Conservation (phyloP, 2,888 invertebrate genomes). For the Phytoseiulus persimilis region DNA sequence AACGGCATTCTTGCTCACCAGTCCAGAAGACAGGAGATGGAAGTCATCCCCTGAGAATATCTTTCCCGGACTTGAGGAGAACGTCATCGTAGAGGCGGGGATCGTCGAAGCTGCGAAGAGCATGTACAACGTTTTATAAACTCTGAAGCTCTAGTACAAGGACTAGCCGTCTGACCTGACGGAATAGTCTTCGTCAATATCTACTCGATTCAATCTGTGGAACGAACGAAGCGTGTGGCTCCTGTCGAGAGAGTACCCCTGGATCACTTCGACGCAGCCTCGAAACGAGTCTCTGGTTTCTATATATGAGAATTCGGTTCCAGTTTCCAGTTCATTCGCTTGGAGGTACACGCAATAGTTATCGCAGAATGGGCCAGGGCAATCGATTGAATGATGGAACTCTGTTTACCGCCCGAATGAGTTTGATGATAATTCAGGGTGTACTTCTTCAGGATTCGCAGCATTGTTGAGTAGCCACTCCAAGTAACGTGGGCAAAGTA, state of each 20-base stretch:
- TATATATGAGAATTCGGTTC: not conserved
- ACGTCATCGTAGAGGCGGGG: slow-evolving; percentile 63
- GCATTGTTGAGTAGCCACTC: slow-evolving; percentile 70
- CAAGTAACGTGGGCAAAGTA: slow-evolving; percentile 73
- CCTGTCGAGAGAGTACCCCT: too few species aligned
- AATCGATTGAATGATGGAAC: slow-evolving; percentile 14
- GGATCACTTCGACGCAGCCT: too few species aligned
- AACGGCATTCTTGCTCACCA: slow-evolving; percentile 47
- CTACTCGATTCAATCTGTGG: too few species aligned
- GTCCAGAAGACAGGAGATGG: slow-evolving; percentile 50
- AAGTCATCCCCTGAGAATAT: slow-evolving; percentile 53
- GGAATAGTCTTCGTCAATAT: too few species aligned
- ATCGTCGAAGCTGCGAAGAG: slow-evolving; percentile 51
- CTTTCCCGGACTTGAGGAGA: slow-evolving; percentile 72
- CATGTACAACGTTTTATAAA: not conserved
- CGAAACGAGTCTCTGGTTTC: too few species aligned
- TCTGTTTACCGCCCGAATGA: not conserved
- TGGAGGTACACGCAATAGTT: too few species aligned
- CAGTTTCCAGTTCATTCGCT: too few species aligned
- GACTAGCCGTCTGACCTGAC: too few species aligned
- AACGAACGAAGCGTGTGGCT: too few species aligned
- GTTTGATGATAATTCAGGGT: slow-evolving; percentile 60
- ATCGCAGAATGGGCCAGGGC: not conserved
- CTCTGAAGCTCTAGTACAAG: too few species aligned
- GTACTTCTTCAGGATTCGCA: slow-evolving; percentile 73